These are phyloP conservation scores for Agapetus fuscipes DNA, from an alignment of 2,888 invertebrate species.

Conservation along the genomic window DNA sequence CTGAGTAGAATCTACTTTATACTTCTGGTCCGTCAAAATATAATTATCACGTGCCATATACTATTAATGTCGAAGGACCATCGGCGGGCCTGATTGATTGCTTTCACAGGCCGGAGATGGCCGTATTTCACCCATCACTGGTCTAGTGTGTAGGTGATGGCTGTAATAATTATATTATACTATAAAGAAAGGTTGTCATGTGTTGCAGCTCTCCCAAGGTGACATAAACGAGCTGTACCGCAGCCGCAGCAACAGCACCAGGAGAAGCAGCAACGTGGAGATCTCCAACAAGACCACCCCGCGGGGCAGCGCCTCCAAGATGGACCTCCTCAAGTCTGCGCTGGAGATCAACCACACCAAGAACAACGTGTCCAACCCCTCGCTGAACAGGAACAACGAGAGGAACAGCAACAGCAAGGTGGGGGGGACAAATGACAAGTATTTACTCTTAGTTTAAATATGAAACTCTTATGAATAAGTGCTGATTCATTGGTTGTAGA, in stretches of 20 bases:
- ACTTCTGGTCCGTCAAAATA: too few relatives aligned
- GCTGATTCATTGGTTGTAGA: too few relatives aligned
- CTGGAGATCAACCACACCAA: constrained; percentile 54
- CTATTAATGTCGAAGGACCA: too few relatives aligned
- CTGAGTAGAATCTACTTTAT: too few relatives aligned
- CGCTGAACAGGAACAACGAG: constrained; percentile 34
- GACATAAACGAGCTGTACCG: constrained; percentile 42
- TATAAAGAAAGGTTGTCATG: too few relatives aligned
- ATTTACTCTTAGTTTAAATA: not conserved
- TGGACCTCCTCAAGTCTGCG: constrained; percentile 59
- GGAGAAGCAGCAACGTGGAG: constrained; percentile 50
- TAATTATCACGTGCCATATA: too few relatives aligned
- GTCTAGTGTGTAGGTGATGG: too few relatives aligned
- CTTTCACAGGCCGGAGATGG: too few relatives aligned
- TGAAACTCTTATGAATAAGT: too few relatives aligned
- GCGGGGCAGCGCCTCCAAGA: constrained; percentile 47
- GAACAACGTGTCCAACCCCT: constrained; percentile 49
- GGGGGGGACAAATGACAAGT: not conserved
- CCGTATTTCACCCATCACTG: too few relatives aligned
- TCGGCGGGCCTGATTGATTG: too few relatives aligned
- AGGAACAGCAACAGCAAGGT: constrained; percentile 20
- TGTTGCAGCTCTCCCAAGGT: constrained; percentile 43
- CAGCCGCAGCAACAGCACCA: constrained; percentile 40
- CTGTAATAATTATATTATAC: too few relatives aligned
- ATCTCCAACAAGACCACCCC: constrained; percentile 33